These are phyloP conservation scores for Galaxea fascicularis DNA, from an alignment of 92 coral and sea anemone genomes.

Conservation along the genomic window DNA sequence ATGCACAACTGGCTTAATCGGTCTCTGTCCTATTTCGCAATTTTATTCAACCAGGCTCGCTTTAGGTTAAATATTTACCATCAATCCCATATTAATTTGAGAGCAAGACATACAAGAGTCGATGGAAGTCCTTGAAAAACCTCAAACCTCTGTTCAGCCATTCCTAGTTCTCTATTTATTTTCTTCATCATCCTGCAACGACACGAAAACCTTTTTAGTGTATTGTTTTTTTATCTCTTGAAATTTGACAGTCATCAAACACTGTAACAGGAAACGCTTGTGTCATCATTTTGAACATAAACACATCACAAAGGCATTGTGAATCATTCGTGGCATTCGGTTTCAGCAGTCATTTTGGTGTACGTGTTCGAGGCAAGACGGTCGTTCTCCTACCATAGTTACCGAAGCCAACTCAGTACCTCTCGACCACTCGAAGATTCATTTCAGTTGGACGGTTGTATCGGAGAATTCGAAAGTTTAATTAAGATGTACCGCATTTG, in stretches of 20 bases:
- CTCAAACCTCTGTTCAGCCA: too few species aligned
- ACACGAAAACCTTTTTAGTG: not conserved
- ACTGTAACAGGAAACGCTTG: slow-evolving; percentile 20
- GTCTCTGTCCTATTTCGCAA: too few species aligned
- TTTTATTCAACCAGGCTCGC: not conserved
- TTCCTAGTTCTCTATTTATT: not conserved
- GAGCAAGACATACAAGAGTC: slow-evolving; percentile 3
- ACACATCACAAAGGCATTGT: slow-evolving; percentile 3
- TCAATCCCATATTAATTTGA: not conserved
- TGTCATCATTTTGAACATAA: slow-evolving; percentile 29
- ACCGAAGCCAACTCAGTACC: slow-evolving; percentile 6
- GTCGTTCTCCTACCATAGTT: slow-evolving; percentile 7
- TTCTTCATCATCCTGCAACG: too few species aligned
- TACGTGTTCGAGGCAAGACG: not conserved
- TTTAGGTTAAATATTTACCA: slow-evolving; percentile 18
- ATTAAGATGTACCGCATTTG: not conserved
- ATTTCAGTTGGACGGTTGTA: not conserved
- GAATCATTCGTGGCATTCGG: slow-evolving; percentile 9
- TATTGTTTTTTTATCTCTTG: not conserved
- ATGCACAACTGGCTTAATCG: too few species aligned
- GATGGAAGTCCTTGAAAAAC: not conserved
- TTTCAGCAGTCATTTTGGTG: slow-evolving; percentile 16
- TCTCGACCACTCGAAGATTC: not conserved
- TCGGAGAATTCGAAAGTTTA: not conserved
- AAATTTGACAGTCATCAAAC: slow-evolving; percentile 28